Evolutionary conservation across 2,888 invertebrate genomes (phyloP), one percentile per base, ranked within the genome.

Genomic region (Pseudoips prasinana): DNA sequence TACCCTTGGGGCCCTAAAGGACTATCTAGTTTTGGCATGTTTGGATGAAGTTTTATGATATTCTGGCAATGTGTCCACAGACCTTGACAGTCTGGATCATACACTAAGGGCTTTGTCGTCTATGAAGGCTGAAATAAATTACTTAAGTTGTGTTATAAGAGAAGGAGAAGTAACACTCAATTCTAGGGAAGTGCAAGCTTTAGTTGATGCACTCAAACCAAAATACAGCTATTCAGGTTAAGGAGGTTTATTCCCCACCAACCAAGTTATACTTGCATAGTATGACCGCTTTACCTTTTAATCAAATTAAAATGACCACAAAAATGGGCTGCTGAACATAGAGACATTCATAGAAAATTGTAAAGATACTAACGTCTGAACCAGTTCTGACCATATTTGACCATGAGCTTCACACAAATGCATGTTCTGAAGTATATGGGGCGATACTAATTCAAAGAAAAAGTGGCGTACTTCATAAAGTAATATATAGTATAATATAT

Each of bases 351-450:
- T n/a, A 20, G 20, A 7, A n/a, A 7, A 20, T 20, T 2, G 20
- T 20, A n/a, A 20, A 7, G 7, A 33, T 37, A 7, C 34, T 58
- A 0, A 52, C 57, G 0, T 36, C 43, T 0, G 36, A 37, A 6
- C 58, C 59, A 0, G 56, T 57, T 0, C 19, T 62, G 0, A 47
- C 45, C 0, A 49, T 63, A 1, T 56, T 52, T 20, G 33, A 60
- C 9, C 58, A 44, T 0, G 33, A 55, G 10, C 10, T 59, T 0
- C 51, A 59, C 7, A 50, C 49, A 0, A 59, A 59, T 11, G 62
- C 62, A 0, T 59, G 59, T 7, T 22, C 47, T 1, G 39, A 44
- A 0, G 58, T 60, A 1, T 60, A 51, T 11, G 58, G 59, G 0
- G 56, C 55, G 0, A 41, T 60, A 0, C 31, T 60, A 0, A 43